A percentile compares a stretch with the other conserved stretches of the same genome.
phyloP scores from a whole-genome alignment of 2,113 vertebrate species.

The Petromus typicus region DNA sequence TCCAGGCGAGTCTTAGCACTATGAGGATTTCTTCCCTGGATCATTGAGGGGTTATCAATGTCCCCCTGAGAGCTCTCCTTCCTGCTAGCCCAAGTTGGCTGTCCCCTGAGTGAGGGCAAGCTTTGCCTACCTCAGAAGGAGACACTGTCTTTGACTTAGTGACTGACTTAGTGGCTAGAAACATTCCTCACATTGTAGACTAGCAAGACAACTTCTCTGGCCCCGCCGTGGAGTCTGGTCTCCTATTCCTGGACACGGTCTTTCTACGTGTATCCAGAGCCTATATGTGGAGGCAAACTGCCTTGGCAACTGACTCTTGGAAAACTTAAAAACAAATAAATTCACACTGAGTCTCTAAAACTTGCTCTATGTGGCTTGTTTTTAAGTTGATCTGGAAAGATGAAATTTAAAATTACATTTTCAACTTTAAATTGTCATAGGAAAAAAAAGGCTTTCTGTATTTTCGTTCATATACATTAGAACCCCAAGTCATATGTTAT shows the following conservation, averaged over 20 bases:
- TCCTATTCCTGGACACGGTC: constrained; percentile 23
- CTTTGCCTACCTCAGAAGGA: constrained; percentile 40
- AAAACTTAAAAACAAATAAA: constrained; percentile 4
- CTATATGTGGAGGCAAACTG: neutral
- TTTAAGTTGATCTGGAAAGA: too few species aligned
- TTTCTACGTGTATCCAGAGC: constrained; percentile 19
- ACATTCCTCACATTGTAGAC: neutral
- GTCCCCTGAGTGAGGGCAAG: neutral
- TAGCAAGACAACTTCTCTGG: constrained; percentile 6
- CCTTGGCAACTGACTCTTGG: neutral
- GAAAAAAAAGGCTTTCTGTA: too few species aligned
- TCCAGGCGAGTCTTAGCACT: neutral
- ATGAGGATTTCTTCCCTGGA: constrained; percentile 26
- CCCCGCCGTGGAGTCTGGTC: neutral
- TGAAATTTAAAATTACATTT: too few species aligned
- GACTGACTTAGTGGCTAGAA: constrained; percentile 41
- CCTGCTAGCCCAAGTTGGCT: constrained; percentile 3
- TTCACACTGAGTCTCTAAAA: constrained; percentile 28
- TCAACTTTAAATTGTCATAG: too few species aligned
- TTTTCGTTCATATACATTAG: too few species aligned
- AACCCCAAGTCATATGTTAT: too few species aligned
- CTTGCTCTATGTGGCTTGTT: too few species aligned
- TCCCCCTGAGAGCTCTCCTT: constrained; percentile 26
- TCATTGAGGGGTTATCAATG: constrained; percentile 31
- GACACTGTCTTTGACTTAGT: neutral